Evolutionary conservation across 2,888 invertebrate species (phyloP), one percentile per base, ranked within the genome.

Genomic region (Tridacna gigas): DNA sequence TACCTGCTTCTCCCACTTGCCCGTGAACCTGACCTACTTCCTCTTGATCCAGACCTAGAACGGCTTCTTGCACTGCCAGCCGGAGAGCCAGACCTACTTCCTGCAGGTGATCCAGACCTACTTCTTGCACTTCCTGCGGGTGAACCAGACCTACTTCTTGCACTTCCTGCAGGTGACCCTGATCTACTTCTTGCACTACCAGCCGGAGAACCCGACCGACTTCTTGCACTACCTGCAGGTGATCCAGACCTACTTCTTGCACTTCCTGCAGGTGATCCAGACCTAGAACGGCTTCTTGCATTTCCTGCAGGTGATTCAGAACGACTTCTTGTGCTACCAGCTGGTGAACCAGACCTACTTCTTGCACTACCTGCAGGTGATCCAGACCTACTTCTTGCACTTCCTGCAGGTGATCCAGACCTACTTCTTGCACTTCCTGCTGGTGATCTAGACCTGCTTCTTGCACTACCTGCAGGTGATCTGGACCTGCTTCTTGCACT

Each of bases 91-190:
- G 86, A 88, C 37, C 48, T 74, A 60, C 88, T 83, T 79, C 88
- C 76, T 20, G 63, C 73, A 75, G 28, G 81, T 20, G 74, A 81
- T 76, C 86, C 71, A 56, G 83, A 78, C 45, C 83, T 69, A 48
- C 82, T 81, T 22, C 86, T 77, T 37, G 77, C 63, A 79, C 84
- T 84, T 47, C 84, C 82, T 11, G 87, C 83, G 47, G 90, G 89
- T 47, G 87, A 88, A 2, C 80, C 86, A 51, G 90, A 89, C 25
- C 80, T 84, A 60, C 89, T 88, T 25, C 80, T 82, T 60, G 85
- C 77, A 61, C 51, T 79, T 75, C 51, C 48, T 61, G 73, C 37
- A 28, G 60, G 61, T 61, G 73, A 77, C 60, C 77, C 67, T 73
- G 86, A 82, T 22, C 81, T 56, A 47, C 83, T 82, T 22, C 86